Percentiles rank a stretch among this genome's conserved stretches.
Evolutionary conservation across 1,140 invertebrate genomes (phyloP).

Genomic region (Hormaphis cornu): DNA sequence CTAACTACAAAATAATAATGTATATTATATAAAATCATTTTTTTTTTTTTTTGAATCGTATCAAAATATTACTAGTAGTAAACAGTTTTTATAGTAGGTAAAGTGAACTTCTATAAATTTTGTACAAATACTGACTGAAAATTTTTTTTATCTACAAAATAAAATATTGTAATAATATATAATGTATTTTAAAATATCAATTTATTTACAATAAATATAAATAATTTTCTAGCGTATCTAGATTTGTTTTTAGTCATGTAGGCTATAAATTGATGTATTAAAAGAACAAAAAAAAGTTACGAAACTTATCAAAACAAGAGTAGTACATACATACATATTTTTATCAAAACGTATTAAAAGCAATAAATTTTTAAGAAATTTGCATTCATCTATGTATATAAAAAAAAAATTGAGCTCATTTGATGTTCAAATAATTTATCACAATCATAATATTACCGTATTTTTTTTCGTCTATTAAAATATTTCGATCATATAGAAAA

Average conservation of each 20-base stretch:
- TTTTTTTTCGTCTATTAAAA: background rate
- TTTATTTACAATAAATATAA: conserved; percentile 32
- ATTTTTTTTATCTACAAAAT: conserved; percentile 12
- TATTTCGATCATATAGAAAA: background rate
- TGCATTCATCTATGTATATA: background rate
- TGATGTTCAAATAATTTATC: conserved; percentile 22
- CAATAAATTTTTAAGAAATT: background rate
- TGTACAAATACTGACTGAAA: conserved; percentile 31
- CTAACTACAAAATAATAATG: conserved; percentile 10
- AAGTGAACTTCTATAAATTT: conserved; percentile 30
- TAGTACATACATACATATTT: background rate
- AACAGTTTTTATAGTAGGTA: background rate
- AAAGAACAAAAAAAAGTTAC: background rate
- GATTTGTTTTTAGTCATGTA: conserved; percentile 31
- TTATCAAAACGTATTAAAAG: background rate
- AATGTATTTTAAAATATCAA: conserved; percentile 30
- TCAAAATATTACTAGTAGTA: conserved; percentile 29
- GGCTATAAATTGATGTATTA: background rate
- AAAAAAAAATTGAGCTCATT: conserved; percentile 22
- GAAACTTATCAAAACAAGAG: background rate
- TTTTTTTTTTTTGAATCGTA: conserved; percentile 3
- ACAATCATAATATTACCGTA: background rate
- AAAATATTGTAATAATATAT: conserved; percentile 26
- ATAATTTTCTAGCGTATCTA: conserved; percentile 26
- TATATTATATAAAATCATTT: background rate